Evolutionary conservation across 2,113 vertebrate genomes (phyloP), one percentile per base, ranked within the genome.

Genomic region (Rattus norvegicus): DNA sequence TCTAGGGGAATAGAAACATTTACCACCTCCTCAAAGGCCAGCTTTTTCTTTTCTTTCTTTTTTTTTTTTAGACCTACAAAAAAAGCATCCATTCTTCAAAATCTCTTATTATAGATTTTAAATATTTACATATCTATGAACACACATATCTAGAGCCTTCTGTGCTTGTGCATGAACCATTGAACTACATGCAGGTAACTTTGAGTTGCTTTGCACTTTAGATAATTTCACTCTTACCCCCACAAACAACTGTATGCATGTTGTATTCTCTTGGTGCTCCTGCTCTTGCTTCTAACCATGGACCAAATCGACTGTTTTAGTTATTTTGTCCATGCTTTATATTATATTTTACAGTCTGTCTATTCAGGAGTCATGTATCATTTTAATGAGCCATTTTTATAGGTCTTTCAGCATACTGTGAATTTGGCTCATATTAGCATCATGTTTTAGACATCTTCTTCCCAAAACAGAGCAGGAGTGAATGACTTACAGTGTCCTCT

Each of bases 381-480:
- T 43, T 95, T 75, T 85, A 72, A 91, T 63, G 59, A 92, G 43
- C 61, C 4, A 73, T 95, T 86, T 89, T 39, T 39, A 73, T 36
- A 89, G 67, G 13, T 22, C 39, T 93, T 92, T 39, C 59, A 54
- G 36, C 16, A 52, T 89, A 65, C 4, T 52, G 3, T 79, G 22
- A 36, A 84, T 93, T 85, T 80, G 61, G 75, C 43, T 92, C 85
- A 95, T 73, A 49, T 70, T 90, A 72, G 13, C 19, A 83, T 59
- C 3, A 0, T 88, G 14, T 81, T 84, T 95, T 90, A 70, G 73
- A 72, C 70, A 76, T 80, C 28, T 91, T 59, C 30, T 56, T 90
- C 61, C 16, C 63, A 89, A 89, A 85, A 73, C 56, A 76, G 47
- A 88, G 26, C 28, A 63, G 14, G 59, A 17, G 43, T 24, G 33